A percentile compares a stretch with the other conserved stretches of the same genome.
Evolutionary conservation across 2,888 invertebrate species (phyloP).

Genomic region (Epistrophe eligans): DNA sequence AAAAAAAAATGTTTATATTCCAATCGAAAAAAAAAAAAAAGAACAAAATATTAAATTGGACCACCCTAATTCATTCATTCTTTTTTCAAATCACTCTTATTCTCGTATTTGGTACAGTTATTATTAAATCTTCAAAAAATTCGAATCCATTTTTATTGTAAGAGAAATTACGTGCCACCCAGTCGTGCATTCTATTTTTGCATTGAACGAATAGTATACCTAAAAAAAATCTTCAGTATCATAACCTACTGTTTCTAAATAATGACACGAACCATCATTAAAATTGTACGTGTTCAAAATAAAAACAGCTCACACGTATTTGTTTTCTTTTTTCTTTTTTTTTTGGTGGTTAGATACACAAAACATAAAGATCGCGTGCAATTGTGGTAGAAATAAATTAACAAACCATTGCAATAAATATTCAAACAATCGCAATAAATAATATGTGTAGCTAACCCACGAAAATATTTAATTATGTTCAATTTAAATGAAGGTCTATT

Average conservation of each 20-base stretch:
- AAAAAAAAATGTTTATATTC: no score
- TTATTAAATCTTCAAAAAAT: no score
- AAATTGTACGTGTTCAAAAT: constrained; percentile 37
- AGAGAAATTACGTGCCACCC: neutral
- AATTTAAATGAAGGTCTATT: constrained; percentile 17
- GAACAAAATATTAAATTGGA: no score
- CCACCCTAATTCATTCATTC: no score
- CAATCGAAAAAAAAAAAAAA: no score
- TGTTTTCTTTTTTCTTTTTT: no score
- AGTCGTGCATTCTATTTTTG: neutral
- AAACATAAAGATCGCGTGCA: constrained; percentile 18
- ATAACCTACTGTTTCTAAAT: neutral
- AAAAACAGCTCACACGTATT: constrained; percentile 27
- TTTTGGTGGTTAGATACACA: neutral
- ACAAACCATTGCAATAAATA: constrained; percentile 30
- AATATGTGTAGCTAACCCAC: neutral
- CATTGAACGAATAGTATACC: neutral
- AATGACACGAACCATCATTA: constrained; percentile 21
- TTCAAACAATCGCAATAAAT: constrained; percentile 37
- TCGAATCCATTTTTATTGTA: no score
- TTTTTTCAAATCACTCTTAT: no score
- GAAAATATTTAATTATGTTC: constrained; percentile 30
- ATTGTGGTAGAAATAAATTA: constrained; percentile 61
- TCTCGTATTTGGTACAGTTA: no score
- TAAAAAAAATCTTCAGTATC: neutral